Evolutionary conservation across 2,113 vertebrate species (phyloP).

Genomic region (Raphicerus campestris): DNA sequence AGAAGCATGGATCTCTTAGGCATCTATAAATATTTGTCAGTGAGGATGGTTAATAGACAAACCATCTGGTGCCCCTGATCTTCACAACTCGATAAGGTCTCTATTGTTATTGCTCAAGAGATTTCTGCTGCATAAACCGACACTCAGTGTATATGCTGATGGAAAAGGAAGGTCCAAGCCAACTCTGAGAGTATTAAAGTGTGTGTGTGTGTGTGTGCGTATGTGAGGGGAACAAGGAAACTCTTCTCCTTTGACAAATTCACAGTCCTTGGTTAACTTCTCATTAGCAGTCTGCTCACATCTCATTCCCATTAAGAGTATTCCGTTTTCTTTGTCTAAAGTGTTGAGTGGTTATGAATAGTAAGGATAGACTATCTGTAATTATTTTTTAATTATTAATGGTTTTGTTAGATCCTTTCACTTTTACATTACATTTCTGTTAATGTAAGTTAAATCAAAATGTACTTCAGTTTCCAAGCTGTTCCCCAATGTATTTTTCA

Average conservation of each 20-base stretch:
- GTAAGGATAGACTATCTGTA: conserved; percentile 84
- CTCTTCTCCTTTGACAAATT: neutral
- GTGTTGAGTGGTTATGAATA: conserved; percentile 85
- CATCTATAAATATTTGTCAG: conserved; percentile 28
- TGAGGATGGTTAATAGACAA: neutral
- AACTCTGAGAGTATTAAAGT: neutral
- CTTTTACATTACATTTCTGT: conserved; percentile 85
- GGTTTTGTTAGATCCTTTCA: conserved; percentile 85
- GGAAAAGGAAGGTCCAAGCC: neutral
- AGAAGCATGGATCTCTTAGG: neutral
- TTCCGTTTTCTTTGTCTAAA: conserved; percentile 85
- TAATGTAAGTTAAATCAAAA: conserved; percentile 86
- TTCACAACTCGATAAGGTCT: conserved; percentile 8
- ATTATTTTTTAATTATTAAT: conserved; percentile 90
- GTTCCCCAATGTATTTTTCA: conserved; percentile 82
- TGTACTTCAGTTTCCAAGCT: conserved; percentile 81
- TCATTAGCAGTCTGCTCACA: conserved; percentile 80
- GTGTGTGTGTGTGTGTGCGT: neutral
- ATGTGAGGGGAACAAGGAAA: neutral
- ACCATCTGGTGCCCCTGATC: neutral
- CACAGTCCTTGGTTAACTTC: conserved; percentile 31
- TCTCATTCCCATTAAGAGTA: conserved; percentile 76
- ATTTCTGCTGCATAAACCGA: neutral
- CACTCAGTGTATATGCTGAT: neutral
- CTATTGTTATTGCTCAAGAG: neutral